Evolutionary conservation across 2,113 vertebrate genomes (phyloP).

Genomic region (Sinosuthora webbiana): DNA sequence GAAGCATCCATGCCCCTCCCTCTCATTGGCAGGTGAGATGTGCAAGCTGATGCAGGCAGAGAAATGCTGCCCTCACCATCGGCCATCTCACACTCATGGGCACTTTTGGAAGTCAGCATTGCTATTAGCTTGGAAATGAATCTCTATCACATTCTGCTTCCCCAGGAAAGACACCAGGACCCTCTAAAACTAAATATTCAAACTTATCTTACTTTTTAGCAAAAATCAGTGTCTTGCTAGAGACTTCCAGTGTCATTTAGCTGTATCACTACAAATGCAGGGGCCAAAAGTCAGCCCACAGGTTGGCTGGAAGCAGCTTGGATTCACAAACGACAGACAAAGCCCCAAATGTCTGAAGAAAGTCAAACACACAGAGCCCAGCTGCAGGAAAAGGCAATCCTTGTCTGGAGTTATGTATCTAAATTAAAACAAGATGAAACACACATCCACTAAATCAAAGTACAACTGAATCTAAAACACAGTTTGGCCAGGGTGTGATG

Average conservation of each 20-base stretch:
- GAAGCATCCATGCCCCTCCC: background rate
- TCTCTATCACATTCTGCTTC: background rate
- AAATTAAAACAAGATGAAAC: background rate
- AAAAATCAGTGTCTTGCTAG: background rate
- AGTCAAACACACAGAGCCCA: background rate
- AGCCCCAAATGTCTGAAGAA: background rate
- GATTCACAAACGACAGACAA: background rate
- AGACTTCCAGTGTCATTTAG: background rate
- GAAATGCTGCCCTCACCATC: background rate
- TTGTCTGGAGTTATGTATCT: background rate
- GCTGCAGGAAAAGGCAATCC: background rate
- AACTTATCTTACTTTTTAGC: background rate
- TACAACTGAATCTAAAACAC: background rate
- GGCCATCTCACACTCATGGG: background rate
- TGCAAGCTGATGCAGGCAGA: background rate
- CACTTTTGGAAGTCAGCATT: background rate
- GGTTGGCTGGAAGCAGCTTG: background rate
- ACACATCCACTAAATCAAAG: background rate
- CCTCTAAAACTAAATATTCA: background rate
- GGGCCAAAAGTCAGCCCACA: background rate
- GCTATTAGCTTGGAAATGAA: background rate
- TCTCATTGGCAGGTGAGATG: fast-evolving
- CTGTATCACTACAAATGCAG: background rate
- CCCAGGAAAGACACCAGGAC: background rate
- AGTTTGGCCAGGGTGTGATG: background rate